Base-by-base conservation (phyloP, 2,113 vertebrate species). In the Colistium nudipinnis region DNA sequence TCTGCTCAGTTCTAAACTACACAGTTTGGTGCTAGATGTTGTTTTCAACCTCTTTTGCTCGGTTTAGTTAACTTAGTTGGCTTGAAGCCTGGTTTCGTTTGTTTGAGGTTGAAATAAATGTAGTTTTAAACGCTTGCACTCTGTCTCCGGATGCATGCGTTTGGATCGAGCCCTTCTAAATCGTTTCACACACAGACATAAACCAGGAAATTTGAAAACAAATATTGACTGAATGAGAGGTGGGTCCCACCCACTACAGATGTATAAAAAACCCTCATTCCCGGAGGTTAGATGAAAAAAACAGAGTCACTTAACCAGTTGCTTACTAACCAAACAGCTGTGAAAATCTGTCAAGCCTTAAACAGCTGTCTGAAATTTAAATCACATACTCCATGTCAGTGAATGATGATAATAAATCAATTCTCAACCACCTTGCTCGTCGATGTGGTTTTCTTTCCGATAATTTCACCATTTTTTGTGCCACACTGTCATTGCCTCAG, bases 351-450 rank as follows among this genome's bases (percentile, higher is more conserved):
- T n/a, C 35, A 25, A 41, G 24, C 45, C 57, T 27, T 62, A 57
- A 78, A 41, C 35, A 33, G 69, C 52, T 33, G 49, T 52, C 22
- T 82, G 64, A 87, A 87, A 54, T 79, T 77, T 77, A 76, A 83
- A n/a, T 30, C 36, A 19, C 67, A 62, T 57, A 68, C 59, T 78
- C 39, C 19, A 52, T 54, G 36, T 19, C 8, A 31, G 19, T 7
- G 24, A 17, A 47, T 17, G 39, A 11, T 31, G 22, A 25, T 31
- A 51, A 55, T 17, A 2, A 24, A 20, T 33, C 51, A 31, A 70
- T 67, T 77, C 62, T 16, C 63, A 74, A 76, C 55, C 76, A 52
- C 66, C 69, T 78, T 59, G 12, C 22, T 48, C 59, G 45, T 64
- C 52, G 30, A 7, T 53, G 16, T 9, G 17, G 54, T 64, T n/a